Evolutionary conservation across 2,113 vertebrate genomes (phyloP).

Genomic region (Donacobius atricapilla): DNA sequence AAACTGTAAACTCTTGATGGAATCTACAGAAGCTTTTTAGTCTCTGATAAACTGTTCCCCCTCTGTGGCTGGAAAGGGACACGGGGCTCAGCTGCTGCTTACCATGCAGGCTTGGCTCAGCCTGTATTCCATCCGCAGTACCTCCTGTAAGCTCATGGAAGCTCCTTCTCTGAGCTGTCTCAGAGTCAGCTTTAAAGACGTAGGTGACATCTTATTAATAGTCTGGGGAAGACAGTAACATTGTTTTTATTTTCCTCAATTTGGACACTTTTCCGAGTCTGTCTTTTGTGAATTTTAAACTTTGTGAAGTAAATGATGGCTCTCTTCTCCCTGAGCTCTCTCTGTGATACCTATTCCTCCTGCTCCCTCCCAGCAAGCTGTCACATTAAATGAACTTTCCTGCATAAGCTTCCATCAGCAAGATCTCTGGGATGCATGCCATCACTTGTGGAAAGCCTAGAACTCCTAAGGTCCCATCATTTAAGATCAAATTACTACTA

Average conservation of each 20-base stretch:
- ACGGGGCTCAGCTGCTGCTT: slow-evolving; percentile 8
- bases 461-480: not conserved
- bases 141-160: slow-evolving; percentile 82
- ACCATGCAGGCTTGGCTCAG: slow-evolving; percentile 92
- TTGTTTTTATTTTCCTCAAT: not conserved
- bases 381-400: not conserved
- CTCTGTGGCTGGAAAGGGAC: not conserved
- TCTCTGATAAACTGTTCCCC: not conserved
- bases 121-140: slow-evolving; percentile 90
- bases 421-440: not conserved
- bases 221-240: slow-evolving; percentile 65
- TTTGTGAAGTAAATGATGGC: not conserved
- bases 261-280: not conserved
- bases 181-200: slow-evolving; percentile 88
- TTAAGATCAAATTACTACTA: not conserved
- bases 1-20: not conserved
- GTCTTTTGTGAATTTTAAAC: not conserved
- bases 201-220: slow-evolving; percentile 91
- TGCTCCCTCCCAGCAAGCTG: not conserved
- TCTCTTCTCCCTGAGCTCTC: not conserved
- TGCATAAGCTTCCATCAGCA: not conserved
- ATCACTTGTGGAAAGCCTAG: not conserved
- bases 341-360: not conserved
- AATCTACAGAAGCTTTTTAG: not conserved
- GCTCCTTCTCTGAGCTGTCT: slow-evolving; percentile 84